These are phyloP conservation scores for Eupristina koningsbergeri DNA, from an alignment of 1,140 invertebrate species.

Conservation along the genomic window DNA sequence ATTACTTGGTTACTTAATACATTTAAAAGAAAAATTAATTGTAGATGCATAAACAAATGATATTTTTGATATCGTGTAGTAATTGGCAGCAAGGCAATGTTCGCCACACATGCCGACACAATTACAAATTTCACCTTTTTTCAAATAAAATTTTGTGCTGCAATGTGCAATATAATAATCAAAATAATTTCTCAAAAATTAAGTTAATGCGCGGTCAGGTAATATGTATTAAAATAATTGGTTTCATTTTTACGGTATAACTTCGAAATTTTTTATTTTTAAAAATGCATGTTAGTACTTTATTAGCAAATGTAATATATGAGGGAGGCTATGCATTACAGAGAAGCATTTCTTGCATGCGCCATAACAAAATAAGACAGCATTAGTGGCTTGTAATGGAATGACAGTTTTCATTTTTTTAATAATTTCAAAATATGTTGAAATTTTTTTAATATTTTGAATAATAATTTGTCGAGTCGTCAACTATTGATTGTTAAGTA, in stretches of 20 bases:
- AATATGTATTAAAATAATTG: background rate
- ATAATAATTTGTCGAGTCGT: background rate
- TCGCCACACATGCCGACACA: too few species aligned
- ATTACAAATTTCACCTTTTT: too few species aligned
- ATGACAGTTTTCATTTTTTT: slow-evolving; percentile 4
- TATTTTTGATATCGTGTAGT: too few species aligned
- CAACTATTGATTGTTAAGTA: background rate
- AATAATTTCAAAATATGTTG: background rate
- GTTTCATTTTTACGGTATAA: background rate
- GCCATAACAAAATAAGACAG: background rate
- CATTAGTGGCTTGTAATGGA: background rate
- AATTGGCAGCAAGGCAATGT: too few species aligned
- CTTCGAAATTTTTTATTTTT: background rate
- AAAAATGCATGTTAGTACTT: background rate
- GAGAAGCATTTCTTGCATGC: background rate
- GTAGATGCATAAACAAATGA: too few species aligned
- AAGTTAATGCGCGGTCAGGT: too few species aligned
- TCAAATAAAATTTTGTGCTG: too few species aligned
- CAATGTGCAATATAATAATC: too few species aligned
- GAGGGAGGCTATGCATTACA: background rate
- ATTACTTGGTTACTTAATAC: too few species aligned
- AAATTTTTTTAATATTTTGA: background rate
- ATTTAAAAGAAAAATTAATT: too few species aligned
- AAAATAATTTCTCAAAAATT: too few species aligned
- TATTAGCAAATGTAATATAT: background rate